Evolutionary conservation across 1,140 invertebrate species (phyloP), one percentile per base, ranked within the genome.

Genomic region (Anastrepha obliqua): DNA sequence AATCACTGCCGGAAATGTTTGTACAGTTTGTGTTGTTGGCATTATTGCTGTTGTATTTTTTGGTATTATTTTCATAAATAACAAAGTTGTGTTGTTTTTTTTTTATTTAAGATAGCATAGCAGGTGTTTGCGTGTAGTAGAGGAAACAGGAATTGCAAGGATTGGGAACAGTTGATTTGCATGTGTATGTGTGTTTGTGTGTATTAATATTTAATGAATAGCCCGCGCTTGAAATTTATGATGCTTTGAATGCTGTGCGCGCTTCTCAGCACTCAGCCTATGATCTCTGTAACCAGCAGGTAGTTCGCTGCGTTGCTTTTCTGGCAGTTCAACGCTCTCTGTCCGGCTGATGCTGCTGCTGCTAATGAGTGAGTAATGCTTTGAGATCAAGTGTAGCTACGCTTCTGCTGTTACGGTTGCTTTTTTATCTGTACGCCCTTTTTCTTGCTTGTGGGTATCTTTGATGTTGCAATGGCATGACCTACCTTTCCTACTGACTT

Each of bases 1-100:
- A 81, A 81, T 81, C 74, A 55, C 74, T 81, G 74, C 47, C 51
- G 74, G 74, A 81, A 29, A 55, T 81, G 9, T 81, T 81, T 81
- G 15, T 62, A 13, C 11, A 55, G 51, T 55, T 55, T 55, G 6
- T 55, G 51, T 6, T 81, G 44, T 81, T 81, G 74, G 51, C 55
- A 47, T 55, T 81, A 51, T 13, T 81, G 17, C 8, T 44, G 42
- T n/a, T 74, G 3, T 44, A 47, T 74, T 74, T 74, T 15, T 17
- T 8, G 11, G 60, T 17, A 13, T 29, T 29, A 29, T 29, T 29
- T 17, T 9, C 17, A 81, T 51, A 42, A n/a, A 29, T 55, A 70
- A 44, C 11, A 11, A 8, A 67, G 20, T 74, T 29, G n/a, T 20
- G 7, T 81, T 55, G 20, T 29, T 20, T 70, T 70, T 81, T 81